phyloP scores from a whole-genome alignment of 1,140 invertebrate genomes.

The Brachionus calyciflorus region DNA sequence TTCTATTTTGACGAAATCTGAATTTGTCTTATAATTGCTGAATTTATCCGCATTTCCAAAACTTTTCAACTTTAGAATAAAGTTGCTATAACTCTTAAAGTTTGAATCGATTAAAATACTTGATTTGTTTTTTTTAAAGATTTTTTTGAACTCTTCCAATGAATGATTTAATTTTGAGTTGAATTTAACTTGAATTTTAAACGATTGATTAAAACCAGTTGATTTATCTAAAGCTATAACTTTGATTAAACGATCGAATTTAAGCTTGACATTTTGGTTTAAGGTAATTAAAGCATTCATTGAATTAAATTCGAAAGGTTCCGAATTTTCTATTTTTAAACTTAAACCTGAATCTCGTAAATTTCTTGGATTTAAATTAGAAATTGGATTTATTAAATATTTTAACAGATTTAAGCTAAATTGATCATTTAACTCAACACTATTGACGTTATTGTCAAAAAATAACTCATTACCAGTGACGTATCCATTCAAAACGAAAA shows the following conservation, averaged over 20 bases:
- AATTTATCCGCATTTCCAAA: background rate
- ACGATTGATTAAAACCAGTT: background rate
- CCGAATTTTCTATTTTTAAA: background rate
- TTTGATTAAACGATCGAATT: background rate
- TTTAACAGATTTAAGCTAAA: background rate
- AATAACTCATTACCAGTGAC: background rate
- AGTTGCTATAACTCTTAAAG: constrained; percentile 3
- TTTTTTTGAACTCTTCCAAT: background rate
- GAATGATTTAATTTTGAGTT: background rate
- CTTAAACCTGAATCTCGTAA: background rate
- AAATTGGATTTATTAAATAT: background rate
- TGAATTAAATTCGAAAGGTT: background rate
- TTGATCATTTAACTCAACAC: background rate
- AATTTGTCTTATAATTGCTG: background rate
- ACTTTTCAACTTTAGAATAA: background rate
- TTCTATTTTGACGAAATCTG: background rate
- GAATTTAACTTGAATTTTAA: background rate
- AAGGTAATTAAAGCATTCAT: background rate
- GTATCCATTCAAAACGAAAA: background rate
- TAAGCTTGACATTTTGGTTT: background rate
- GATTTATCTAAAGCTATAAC: background rate
- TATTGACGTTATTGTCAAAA: background rate
- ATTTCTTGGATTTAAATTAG: background rate
- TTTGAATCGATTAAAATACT: background rate
- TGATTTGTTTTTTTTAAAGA: background rate